Conservation (phyloP, 2,888 invertebrate species). For the Drosophila paracracens region DNA sequence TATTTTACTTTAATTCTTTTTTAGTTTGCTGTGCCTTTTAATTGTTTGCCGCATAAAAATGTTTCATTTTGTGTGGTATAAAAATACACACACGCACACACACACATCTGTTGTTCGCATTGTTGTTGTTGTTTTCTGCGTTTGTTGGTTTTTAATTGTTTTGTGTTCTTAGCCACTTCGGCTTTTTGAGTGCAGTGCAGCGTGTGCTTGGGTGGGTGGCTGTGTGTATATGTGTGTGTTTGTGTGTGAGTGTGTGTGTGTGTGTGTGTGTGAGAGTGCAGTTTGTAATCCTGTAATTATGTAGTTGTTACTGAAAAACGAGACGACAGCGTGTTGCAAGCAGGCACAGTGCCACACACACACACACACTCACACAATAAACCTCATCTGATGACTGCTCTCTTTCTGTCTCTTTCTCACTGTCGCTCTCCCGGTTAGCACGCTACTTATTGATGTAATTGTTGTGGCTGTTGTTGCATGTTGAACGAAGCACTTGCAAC, state of each 20-base stretch:
- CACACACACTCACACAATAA: background rate
- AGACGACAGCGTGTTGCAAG: slow-evolving; percentile 34
- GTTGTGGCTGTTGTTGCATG: slow-evolving; percentile 64
- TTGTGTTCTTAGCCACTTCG: slow-evolving; percentile 81
- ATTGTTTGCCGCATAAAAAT: slow-evolving; percentile 75
- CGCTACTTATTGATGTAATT: slow-evolving; percentile 78
- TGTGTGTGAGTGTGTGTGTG: slow-evolving; percentile 29
- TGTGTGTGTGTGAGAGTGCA: slow-evolving; percentile 52
- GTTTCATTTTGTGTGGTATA: slow-evolving; percentile 73
- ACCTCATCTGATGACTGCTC: slow-evolving; percentile 22
- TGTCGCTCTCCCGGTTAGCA: slow-evolving; percentile 40
- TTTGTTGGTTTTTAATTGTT: slow-evolving; percentile 79
- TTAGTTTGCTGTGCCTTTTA: slow-evolving; percentile 73
- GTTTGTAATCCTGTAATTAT: slow-evolving; percentile 80
- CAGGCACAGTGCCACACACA: slow-evolving; percentile 27
- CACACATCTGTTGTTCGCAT: slow-evolving; percentile 34
- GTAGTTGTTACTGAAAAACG: slow-evolving; percentile 66
- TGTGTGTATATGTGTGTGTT: slow-evolving; percentile 21
- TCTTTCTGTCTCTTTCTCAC: background rate
- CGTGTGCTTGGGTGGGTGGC: slow-evolving; percentile 43
- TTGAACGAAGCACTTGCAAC: slow-evolving; percentile 62
- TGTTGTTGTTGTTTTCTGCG: slow-evolving; percentile 55
- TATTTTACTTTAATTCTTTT: slow-evolving; percentile 68
- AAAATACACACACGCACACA: slow-evolving; percentile 34
- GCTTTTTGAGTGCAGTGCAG: slow-evolving; percentile 72